A percentile compares a stretch with the other conserved stretches of the same genome.
Evolutionary conservation across 2,113 vertebrate species (phyloP).

Genomic region (Ptilonorhynchus violaceus): DNA sequence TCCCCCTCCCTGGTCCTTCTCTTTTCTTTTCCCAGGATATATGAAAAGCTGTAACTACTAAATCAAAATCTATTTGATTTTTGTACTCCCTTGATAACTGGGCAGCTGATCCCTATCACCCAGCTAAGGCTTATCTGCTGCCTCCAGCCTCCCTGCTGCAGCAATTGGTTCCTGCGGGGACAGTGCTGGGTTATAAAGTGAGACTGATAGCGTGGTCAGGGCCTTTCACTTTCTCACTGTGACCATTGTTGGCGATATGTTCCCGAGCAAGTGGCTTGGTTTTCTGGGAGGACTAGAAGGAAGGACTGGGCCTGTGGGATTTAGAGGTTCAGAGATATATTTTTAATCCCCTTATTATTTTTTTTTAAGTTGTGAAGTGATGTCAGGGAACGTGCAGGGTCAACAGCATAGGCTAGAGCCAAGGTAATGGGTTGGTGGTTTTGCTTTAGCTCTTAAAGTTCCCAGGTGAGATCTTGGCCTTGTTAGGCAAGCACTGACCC

Average conservation of each 20-base stretch:
- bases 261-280: background rate
- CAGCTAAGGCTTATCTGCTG: constrained; percentile 62
- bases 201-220: background rate
- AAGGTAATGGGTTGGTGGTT: background rate
- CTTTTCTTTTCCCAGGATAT: constrained; percentile 46
- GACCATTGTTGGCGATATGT: background rate
- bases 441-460: background rate
- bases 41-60: constrained; percentile 52
- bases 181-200: background rate
- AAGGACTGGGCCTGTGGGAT: background rate
- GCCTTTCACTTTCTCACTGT: background rate
- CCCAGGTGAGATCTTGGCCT: background rate
- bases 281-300: background rate
- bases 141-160: constrained; percentile 49
- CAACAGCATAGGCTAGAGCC: background rate
- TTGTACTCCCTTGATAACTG: constrained; percentile 60
- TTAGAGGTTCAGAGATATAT: background rate
- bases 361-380: background rate
- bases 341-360: constrained; percentile 11
- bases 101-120: constrained; percentile 64
- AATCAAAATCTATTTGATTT: constrained; percentile 70
- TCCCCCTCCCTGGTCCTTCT: background rate
- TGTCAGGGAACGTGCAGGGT: background rate
- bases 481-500: background rate
- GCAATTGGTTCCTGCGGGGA: constrained; percentile 16